Evolutionary conservation across 2,113 vertebrate genomes (phyloP), one percentile per base, ranked within the genome.

Genomic region (Gymnogyps californianus): DNA sequence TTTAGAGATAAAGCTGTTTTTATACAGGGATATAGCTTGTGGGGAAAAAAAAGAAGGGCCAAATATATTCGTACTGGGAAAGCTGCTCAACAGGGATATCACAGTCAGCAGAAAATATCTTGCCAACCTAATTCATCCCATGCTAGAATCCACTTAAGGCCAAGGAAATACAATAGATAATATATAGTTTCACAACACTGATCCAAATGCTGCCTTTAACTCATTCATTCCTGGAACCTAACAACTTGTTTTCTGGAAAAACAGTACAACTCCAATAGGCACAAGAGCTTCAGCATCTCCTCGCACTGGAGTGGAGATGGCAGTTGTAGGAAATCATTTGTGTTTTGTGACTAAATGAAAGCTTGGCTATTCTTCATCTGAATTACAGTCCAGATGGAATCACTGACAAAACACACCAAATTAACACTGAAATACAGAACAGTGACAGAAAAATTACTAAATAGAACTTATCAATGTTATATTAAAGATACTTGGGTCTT

Each of bases 1-100:
- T 98, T 98, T 98, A 98, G 98, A 98, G 98, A 98, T 98, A 98
- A 98, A 98, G 97, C 97, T 98, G 97, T 97, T 98, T 98, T 98
- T 97, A 95, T 97, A 97, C 64, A 87, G 97, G 95, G 97, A 97
- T 97, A 97, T 98, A 89, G 96, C 95, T 98, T 97, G 97, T 97
- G 97, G 97, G 97, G 96, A 85, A 97, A 98, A 96, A 36, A 90
- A 95, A 91, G 95, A 89, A 95, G 96, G 98, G 96, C 97, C 80
- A 96, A 97, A 98, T 98, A 96, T 97, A 97, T 97, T 96, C 97
- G 94, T 98, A 98, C 94, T 97, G 98, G 98, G 98, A 98, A 98
- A 97, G 97, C 96, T 85, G 65, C 97, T 98, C 97, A 92, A 93
- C 93, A 87, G 98, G 98, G 98, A 98, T 97, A 97, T 77, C 90